Conservation (phyloP, 2,113 vertebrate genomes). For the Alethe castanea region DNA sequence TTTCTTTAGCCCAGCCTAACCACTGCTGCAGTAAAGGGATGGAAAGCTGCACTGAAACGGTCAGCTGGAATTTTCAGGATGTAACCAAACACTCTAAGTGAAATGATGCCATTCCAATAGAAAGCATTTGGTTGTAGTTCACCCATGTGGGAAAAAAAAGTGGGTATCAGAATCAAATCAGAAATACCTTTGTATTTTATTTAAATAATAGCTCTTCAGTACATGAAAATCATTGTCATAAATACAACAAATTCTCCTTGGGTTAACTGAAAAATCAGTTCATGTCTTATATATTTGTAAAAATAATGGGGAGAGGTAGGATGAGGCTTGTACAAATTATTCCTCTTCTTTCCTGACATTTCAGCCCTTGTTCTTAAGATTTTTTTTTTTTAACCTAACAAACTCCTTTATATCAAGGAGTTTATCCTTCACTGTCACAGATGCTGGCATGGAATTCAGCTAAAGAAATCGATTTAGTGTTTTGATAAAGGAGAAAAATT, state of each 20-base stretch:
- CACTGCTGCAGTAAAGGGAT: neutral
- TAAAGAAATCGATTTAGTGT: constrained; percentile 3
- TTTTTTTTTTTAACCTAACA: neutral
- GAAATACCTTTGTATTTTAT: neutral
- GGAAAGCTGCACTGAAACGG: neutral
- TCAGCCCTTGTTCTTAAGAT: neutral
- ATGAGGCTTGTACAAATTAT: neutral
- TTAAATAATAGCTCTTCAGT: neutral
- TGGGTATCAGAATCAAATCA: neutral
- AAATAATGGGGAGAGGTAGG: neutral
- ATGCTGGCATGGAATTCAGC: neutral
- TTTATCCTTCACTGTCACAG: constrained; percentile 21
- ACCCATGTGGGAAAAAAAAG: neutral
- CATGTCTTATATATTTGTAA: neutral
- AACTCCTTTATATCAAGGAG: neutral
- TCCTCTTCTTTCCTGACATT: neutral
- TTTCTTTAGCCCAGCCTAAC: neutral
- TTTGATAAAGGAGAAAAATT: constrained; percentile 33
- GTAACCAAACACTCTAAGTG: neutral
- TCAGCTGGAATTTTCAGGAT: neutral
- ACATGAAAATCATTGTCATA: neutral
- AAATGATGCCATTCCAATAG: neutral
- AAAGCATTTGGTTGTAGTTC: neutral
- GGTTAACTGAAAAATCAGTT: neutral
- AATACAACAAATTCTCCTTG: neutral